phyloP scores from a whole-genome alignment of 92 coral and sea anemone species.

The Porites lobata region DNA sequence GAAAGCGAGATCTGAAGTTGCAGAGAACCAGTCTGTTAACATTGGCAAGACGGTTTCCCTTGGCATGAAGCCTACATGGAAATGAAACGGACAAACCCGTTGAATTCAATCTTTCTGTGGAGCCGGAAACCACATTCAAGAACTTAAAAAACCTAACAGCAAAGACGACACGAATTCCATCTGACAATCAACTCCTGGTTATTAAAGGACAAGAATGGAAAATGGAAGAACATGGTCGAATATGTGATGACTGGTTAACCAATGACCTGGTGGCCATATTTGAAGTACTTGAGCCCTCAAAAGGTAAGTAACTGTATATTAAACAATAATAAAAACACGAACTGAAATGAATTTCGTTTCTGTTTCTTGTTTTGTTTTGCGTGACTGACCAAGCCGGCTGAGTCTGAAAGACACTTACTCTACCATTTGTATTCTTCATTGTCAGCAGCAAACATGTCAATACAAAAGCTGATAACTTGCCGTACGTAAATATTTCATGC shows the following conservation, averaged over 20 bases:
- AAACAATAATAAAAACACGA: slow-evolving; percentile 8
- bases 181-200: slow-evolving; percentile 39
- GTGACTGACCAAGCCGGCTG: slow-evolving; percentile 30
- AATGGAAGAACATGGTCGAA: slow-evolving; percentile 39
- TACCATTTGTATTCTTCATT: not conserved
- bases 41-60: slow-evolving; percentile 34
- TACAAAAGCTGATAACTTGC: slow-evolving; percentile 37
- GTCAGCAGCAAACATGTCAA: slow-evolving; percentile 33
- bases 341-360: slow-evolving; percentile 2
- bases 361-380: slow-evolving; percentile 28
- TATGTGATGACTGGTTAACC: slow-evolving; percentile 46
- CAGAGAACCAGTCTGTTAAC: slow-evolving; percentile 39
- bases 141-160: slow-evolving; percentile 32
- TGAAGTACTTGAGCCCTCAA: slow-evolving; percentile 38
- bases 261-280: slow-evolving; percentile 54
- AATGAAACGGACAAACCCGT: slow-evolving; percentile 40
- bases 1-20: slow-evolving; percentile 45
- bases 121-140: slow-evolving; percentile 29
- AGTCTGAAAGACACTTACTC: not conserved
- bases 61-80: slow-evolving; percentile 41
- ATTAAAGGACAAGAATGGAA: slow-evolving; percentile 57
- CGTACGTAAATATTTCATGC: slow-evolving; percentile 33
- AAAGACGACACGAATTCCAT: slow-evolving; percentile 33
- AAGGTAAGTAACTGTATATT: slow-evolving; percentile 37
- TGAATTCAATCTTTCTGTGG: slow-evolving; percentile 34